Evolutionary conservation across 1,140 invertebrate genomes (phyloP), one percentile per base, ranked within the genome.

Genomic region (Papilio glaucus): DNA sequence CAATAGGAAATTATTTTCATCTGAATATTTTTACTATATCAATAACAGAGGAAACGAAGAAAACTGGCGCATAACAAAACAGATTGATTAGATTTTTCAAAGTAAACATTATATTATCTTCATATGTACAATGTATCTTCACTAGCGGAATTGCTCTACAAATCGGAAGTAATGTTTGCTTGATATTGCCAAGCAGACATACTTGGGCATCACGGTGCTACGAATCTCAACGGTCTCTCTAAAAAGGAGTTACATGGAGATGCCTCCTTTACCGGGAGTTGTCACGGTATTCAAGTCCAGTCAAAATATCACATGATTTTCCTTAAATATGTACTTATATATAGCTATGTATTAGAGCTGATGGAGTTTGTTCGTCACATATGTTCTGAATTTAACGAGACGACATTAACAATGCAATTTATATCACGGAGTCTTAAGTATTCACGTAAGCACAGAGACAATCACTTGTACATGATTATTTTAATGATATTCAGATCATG

Each of bases 381-480:
- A 26, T 13, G 3, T 57, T 5, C 9, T 12, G 3, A 10, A 12
- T 57, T 57, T 57, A 24, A 57, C 49, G 49, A 57, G 49, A 24
- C 24, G 10, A 57, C 21, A 26, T 57, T 57, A 57, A 53, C 45
- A 53, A 57, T 57, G 21, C 9, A 24, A 57, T 57, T 57, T 57
- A 57, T 57, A 26, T 57, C 21, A 12, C 2, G 10, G 10, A 57
- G 4, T 57, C 49, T 18, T 57, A 57, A 57, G 18, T 57, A 57
- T 57, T 57, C 49, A 57, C 12, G 49, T 57, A 57, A 24, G 49
- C 12, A 15, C 10, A 57, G 24, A 57, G 49, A 57, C 49, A 57
- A 57, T 57, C 21, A 57, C 21, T 57, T 57, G 21, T 26, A 18
- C 49, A 24, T 57, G 49, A 5, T 57, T 57, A 57, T 9, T 57